Evolutionary conservation across 2,888 invertebrate species (phyloP).

Genomic region (Limnephilus auricula): DNA sequence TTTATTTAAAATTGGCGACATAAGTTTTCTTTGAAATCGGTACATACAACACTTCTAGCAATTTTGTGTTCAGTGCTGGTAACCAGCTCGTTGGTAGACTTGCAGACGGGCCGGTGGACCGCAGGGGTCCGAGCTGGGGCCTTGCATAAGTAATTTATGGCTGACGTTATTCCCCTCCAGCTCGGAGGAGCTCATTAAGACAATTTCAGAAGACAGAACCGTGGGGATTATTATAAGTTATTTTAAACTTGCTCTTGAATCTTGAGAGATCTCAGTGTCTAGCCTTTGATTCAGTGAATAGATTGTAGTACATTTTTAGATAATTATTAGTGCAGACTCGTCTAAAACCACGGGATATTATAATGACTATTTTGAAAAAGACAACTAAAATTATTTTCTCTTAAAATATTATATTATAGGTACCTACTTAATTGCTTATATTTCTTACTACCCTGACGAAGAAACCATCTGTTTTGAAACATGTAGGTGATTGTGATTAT

Average conservation of each 20-base stretch:
- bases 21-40: too few relatives aligned
- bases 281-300: not conserved
- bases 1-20: too few relatives aligned
- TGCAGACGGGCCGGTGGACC: not conserved
- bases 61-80: not conserved
- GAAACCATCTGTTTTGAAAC: too few relatives aligned
- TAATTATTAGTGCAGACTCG: too few relatives aligned
- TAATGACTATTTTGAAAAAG: too few relatives aligned
- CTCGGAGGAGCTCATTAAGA: slow-evolving; percentile 23
- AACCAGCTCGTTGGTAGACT: not conserved
- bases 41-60: not conserved
- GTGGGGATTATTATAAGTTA: not conserved
- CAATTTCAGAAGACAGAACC: not conserved
- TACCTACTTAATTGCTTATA: too few relatives aligned
- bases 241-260: not conserved
- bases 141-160: slow-evolving; percentile 10
- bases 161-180: not conserved
- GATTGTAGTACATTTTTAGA: not conserved
- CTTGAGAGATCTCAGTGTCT: not conserved
- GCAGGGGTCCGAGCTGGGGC: not conserved
- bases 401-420: too few relatives aligned
- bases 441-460: too few relatives aligned
- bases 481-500: too few relatives aligned
- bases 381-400: too few relatives aligned
- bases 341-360: too few relatives aligned